Evolutionary conservation across 2,888 invertebrate species (phyloP).

Genomic region (Suillia variegata): DNA sequence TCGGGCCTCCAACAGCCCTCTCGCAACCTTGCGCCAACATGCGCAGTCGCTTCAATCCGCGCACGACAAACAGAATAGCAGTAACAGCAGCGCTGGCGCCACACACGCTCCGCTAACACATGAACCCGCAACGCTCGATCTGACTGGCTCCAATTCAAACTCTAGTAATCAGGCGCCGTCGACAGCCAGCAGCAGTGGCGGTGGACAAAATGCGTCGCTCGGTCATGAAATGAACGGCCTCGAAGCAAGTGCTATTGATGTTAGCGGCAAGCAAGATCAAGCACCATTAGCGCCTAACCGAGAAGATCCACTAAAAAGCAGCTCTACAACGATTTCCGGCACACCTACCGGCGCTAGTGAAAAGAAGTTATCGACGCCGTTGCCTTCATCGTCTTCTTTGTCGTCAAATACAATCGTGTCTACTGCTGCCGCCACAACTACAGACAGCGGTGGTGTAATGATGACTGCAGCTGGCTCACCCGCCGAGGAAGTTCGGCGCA

Average conservation of each 20-base stretch:
- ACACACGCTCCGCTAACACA: slow-evolving; percentile 37
- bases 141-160: slow-evolving; percentile 59
- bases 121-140: slow-evolving; percentile 56
- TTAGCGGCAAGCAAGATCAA: slow-evolving; percentile 42
- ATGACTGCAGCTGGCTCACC: slow-evolving; percentile 43
- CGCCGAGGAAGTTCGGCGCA: slow-evolving; percentile 42
- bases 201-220: slow-evolving; percentile 30
- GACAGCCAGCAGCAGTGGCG: slow-evolving; percentile 44
- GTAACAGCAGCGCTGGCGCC: slow-evolving; percentile 24
- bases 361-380: slow-evolving; percentile 42
- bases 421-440: slow-evolving; percentile 11
- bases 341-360: too few species aligned
- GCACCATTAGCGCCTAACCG: slow-evolving; percentile 26
- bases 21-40: slow-evolving; percentile 49
- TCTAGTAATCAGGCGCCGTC: slow-evolving; percentile 55
- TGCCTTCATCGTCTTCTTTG: too few species aligned
- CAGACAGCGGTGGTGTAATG: slow-evolving; percentile 33
- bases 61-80: slow-evolving; percentile 41
- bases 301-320: slow-evolving; percentile 37
- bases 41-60: slow-evolving; percentile 38
- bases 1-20: slow-evolving; percentile 52
- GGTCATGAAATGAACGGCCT: slow-evolving; percentile 52
- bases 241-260: slow-evolving; percentile 43
- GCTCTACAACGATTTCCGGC: slow-evolving; percentile 42
- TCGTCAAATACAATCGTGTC: slow-evolving; percentile 14